Percentiles rank a stretch among this genome's conserved stretches.
Evolutionary conservation across 2,888 invertebrate species (phyloP).

Genomic region (Piscicola geometra): DNA sequence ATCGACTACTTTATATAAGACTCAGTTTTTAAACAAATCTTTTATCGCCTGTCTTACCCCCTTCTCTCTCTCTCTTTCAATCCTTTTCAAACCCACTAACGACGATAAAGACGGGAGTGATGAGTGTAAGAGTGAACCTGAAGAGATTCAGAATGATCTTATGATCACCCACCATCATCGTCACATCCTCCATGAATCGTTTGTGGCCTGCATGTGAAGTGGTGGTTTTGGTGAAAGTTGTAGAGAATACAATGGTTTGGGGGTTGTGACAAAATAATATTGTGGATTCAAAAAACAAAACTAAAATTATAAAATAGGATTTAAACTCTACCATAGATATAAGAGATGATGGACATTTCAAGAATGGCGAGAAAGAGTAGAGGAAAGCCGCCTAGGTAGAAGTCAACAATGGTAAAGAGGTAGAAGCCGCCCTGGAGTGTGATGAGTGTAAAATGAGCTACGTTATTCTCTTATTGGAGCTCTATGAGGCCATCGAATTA

Average conservation of each 20-base stretch:
- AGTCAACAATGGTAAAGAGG: constrained; percentile 42
- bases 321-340: constrained; percentile 41
- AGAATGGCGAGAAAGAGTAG: constrained; percentile 41
- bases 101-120: constrained; percentile 50
- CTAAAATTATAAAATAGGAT: too few relatives aligned
- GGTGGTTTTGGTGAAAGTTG: too few relatives aligned
- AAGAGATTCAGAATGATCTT: constrained; percentile 50
- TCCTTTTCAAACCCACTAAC: constrained; percentile 48
- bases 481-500: too few relatives aligned
- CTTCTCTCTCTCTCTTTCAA: too few relatives aligned
- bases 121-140: constrained; percentile 50
- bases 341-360: constrained; percentile 38
- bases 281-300: too few relatives aligned
- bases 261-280: too few relatives aligned
- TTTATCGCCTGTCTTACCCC: too few relatives aligned
- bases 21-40: too few relatives aligned
- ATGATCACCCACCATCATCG: constrained; percentile 52
- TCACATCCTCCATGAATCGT: constrained; percentile 51
- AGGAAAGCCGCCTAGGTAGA: constrained; percentile 42
- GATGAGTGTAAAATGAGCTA: too few relatives aligned
- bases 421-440: constrained; percentile 42
- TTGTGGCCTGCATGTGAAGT: constrained; percentile 52
- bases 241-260: too few relatives aligned
- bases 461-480: too few relatives aligned
- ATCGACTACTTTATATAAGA: too few relatives aligned